Conservation (phyloP, 2,888 invertebrate species). For the Drosophila hamatofila region DNA sequence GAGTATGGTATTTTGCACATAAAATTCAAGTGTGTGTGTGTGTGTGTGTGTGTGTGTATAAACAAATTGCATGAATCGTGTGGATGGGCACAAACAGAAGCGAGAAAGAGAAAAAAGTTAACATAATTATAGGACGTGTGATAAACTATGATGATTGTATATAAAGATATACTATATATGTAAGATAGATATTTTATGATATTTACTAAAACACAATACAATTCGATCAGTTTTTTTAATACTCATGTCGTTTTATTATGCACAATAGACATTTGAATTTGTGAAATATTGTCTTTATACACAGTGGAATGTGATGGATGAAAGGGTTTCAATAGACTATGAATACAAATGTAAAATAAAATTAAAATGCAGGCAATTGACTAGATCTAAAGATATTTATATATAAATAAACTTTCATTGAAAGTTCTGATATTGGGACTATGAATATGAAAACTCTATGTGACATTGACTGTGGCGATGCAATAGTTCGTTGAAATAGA, state of each 20-base stretch:
- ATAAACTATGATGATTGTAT: conserved; percentile 21
- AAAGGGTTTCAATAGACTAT: not conserved
- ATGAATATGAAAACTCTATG: not conserved
- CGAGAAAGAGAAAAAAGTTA: conserved; percentile 63
- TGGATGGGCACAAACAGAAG: conserved; percentile 66
- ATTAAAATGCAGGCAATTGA: not conserved
- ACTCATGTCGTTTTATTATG: conserved; percentile 67
- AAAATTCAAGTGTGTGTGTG: conserved; percentile 13
- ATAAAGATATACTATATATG: conserved; percentile 3
- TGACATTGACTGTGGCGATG: conserved; percentile 29
- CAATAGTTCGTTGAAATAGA: conserved; percentile 38
- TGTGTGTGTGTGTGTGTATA: conserved; percentile 25
- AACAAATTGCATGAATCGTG: conserved; percentile 37
- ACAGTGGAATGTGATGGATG: conserved; percentile 15
- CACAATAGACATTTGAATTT: conserved; percentile 33
- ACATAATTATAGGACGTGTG: conserved; percentile 66
- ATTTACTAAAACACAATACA: conserved; percentile 24
- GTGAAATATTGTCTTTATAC: conserved; percentile 42
- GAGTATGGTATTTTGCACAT: conserved; percentile 33
- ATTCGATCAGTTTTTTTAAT: conserved; percentile 6
- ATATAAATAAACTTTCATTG: not conserved
- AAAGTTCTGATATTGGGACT: not conserved
- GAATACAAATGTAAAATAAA: not conserved
- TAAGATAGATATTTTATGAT: conserved; percentile 6
- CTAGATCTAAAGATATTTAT: not conserved